Percentiles rank a stretch among this genome's conserved stretches.
Evolutionary conservation across 1,140 invertebrate genomes (phyloP).

Genomic region (Euschistus heros): DNA sequence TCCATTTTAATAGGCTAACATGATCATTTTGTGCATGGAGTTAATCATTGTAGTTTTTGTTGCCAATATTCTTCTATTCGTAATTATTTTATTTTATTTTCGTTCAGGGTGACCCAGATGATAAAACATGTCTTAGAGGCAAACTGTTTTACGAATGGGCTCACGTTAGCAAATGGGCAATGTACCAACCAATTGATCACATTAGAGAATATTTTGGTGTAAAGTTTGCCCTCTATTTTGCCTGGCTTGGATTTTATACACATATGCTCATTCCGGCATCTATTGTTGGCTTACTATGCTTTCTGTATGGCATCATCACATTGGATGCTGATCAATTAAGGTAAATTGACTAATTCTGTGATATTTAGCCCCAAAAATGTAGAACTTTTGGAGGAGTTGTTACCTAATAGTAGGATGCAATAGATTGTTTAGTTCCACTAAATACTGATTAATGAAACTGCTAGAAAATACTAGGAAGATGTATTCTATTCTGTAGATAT

Average conservation of each 20-base stretch:
- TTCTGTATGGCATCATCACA: slow-evolving; percentile 54
- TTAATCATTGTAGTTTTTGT: too few species aligned
- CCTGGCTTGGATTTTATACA: slow-evolving; percentile 95
- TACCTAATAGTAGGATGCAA: too few species aligned
- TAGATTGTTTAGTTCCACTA: too few species aligned
- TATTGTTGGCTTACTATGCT: slow-evolving; percentile 68
- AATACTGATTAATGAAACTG: too few species aligned
- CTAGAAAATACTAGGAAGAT: too few species aligned
- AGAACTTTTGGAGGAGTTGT: too few species aligned
- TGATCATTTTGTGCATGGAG: too few species aligned
- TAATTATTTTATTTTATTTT: slow-evolving; percentile 8
- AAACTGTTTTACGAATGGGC: slow-evolving; percentile 22
- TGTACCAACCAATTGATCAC: slow-evolving; percentile 80
- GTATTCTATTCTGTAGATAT: too few species aligned
- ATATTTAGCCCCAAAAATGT: background rate
- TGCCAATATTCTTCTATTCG: too few species aligned
- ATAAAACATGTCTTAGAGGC: slow-evolving; percentile 12
- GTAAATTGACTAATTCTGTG: slow-evolving; percentile 15
- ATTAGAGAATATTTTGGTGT: slow-evolving; percentile 83
- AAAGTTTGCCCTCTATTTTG: slow-evolving; percentile 88
- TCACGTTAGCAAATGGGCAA: slow-evolving; percentile 62
- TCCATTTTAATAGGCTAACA: background rate
- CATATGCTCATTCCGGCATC: slow-evolving; percentile 82
- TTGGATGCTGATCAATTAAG: slow-evolving; percentile 1
- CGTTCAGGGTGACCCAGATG: slow-evolving; percentile 11